phyloP scores from a whole-genome alignment of 2,797 vertebrate genomes.

The Tapera naevia region DNA sequence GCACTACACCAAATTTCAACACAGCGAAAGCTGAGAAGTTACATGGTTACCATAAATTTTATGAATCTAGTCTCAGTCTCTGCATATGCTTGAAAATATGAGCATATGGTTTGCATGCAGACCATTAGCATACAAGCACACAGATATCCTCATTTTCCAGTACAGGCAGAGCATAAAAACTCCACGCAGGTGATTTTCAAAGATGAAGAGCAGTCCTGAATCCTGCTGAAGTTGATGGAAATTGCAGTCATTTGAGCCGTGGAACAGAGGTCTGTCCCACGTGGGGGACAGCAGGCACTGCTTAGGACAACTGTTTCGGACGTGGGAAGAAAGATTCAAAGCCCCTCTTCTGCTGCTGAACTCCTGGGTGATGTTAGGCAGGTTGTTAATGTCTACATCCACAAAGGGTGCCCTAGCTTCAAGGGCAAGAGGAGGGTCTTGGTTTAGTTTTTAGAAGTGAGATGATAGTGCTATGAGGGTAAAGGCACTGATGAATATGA shows the following conservation, averaged over 20 bases:
- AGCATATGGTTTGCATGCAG: not conserved
- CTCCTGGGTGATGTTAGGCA: not conserved
- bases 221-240: not conserved
- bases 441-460: not conserved
- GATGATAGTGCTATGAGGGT: not conserved
- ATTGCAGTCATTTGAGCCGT: not conserved
- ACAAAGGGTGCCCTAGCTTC: not conserved
- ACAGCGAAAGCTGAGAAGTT: not conserved
- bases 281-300: not conserved
- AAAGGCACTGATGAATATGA: not conserved
- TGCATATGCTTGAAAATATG: not conserved
- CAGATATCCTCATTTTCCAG: not conserved
- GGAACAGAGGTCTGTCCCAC: not conserved
- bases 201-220: not conserved
- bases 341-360: not conserved
- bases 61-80: not conserved
- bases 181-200: not conserved
- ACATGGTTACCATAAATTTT: not conserved
- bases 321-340: not conserved
- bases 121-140: not conserved
- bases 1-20: not conserved
- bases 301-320: not conserved
- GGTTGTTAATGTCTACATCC: not conserved
- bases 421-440: not conserved
- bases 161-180: not conserved